Percentiles rank a stretch among this genome's conserved stretches.
Evolutionary conservation across 2,113 vertebrate species (phyloP).

Genomic region (Otocyon megalotis): DNA sequence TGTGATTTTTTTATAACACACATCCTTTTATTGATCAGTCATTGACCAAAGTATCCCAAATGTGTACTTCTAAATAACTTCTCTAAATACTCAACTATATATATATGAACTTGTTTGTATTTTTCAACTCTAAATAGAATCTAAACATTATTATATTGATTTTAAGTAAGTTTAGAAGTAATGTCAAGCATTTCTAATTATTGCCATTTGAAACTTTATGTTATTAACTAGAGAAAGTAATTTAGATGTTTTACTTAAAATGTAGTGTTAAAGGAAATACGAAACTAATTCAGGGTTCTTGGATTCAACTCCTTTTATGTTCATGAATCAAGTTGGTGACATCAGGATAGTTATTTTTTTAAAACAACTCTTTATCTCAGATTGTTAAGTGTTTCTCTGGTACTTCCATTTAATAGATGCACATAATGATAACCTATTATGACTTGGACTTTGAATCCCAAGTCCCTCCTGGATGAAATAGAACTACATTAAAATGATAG

Average conservation of each 20-base stretch:
- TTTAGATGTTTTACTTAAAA: neutral
- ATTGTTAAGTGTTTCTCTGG: neutral
- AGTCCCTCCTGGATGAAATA: neutral
- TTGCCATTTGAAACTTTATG: neutral
- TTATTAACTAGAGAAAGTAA: neutral
- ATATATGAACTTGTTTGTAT: neutral
- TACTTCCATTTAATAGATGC: neutral
- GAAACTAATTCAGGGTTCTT: neutral
- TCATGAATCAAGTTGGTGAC: neutral
- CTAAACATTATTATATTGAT: neutral
- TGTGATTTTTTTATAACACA: neutral
- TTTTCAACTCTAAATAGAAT: neutral
- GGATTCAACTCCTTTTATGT: neutral
- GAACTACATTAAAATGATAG: neutral
- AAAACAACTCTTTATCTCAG: neutral
- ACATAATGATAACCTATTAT: neutral
- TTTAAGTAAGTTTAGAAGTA: conserved; percentile 44
- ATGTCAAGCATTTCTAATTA: neutral
- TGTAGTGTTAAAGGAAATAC: neutral
- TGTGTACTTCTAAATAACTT: conserved; percentile 44
- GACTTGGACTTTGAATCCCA: neutral
- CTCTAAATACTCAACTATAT: neutral
- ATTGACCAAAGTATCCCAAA: conserved; percentile 52
- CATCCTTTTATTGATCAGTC: conserved; percentile 51
- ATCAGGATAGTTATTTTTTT: neutral